These are phyloP conservation scores for Pogonognathellus flavescens DNA, from an alignment of 1,140 invertebrate genomes.

Conservation along the genomic window DNA sequence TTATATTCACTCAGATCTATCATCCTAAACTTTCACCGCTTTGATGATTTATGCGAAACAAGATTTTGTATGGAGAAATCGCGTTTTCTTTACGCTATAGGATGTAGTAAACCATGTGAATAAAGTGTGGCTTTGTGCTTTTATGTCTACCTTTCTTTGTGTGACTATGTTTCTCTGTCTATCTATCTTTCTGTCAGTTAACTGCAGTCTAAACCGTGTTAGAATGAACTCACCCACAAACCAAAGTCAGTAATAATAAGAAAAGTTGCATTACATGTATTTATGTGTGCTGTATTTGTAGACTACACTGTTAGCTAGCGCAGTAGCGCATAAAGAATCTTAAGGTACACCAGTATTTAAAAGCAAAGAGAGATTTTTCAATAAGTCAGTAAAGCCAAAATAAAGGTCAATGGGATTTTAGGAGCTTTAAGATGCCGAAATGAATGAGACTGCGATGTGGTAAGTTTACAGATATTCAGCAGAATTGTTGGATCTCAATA, in stretches of 20 bases:
- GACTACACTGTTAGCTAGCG: background rate
- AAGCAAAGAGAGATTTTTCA: background rate
- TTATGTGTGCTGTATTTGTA: background rate
- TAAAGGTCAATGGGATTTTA: constrained; percentile 24
- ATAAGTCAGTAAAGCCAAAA: constrained; percentile 5
- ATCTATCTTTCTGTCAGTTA: background rate
- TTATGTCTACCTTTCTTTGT: too few species aligned
- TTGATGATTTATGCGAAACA: too few species aligned
- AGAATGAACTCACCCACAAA: background rate
- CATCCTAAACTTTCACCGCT: too few species aligned
- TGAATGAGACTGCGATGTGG: constrained; percentile 26
- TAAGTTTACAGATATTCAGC: background rate
- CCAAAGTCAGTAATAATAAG: background rate
- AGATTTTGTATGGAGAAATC: too few species aligned
- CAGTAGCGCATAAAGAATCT: too few species aligned
- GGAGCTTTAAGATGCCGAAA: constrained; percentile 36
- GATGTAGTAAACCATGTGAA: too few species aligned
- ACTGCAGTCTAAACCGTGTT: background rate
- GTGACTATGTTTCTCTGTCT: background rate
- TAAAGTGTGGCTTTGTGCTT: too few species aligned
- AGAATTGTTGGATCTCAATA: background rate
- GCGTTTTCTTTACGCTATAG: too few species aligned
- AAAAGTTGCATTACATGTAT: background rate
- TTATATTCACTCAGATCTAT: too few species aligned
- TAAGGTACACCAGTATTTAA: too few species aligned